Evolutionary conservation across 2,888 invertebrate species (phyloP).

Genomic region (Beris morrisii): DNA sequence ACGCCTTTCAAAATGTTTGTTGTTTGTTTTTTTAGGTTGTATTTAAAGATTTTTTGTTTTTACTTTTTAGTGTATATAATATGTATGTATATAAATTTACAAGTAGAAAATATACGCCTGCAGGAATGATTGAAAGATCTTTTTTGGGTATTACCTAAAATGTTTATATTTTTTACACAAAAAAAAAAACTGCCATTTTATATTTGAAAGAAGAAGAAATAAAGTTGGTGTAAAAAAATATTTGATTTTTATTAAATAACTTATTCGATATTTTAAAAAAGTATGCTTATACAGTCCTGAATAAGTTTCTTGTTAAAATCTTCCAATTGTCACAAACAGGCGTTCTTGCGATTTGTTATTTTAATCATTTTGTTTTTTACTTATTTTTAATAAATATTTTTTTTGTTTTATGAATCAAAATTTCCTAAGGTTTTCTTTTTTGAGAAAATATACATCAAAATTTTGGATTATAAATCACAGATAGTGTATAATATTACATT

Average conservation of each 20-base stretch:
- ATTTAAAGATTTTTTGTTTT: conserved; percentile 38
- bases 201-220: too few species aligned
- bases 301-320: conserved; percentile 36
- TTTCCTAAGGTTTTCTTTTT: conserved; percentile 42
- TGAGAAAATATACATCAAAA: conserved; percentile 58
- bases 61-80: conserved; percentile 36
- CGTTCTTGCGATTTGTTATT: conserved; percentile 21
- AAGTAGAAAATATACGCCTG: conserved; percentile 45
- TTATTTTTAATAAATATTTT: conserved; percentile 27
- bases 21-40: conserved; percentile 6
- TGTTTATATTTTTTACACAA: too few species aligned
- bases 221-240: conserved; percentile 39
- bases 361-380: conserved; percentile 12
- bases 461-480: conserved; percentile 59
- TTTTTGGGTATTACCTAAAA: conserved; percentile 17
- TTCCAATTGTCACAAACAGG: conserved; percentile 44
- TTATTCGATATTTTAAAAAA: conserved; percentile 25
- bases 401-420: conserved; percentile 18
- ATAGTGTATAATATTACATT: conserved; percentile 54
- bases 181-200: too few species aligned
- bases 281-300: conserved; percentile 10
- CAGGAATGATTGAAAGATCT: conserved; percentile 43
- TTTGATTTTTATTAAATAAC: conserved; percentile 38
- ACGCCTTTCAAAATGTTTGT: conserved; percentile 28
- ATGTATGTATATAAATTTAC: conserved; percentile 38